phyloP scores from a whole-genome alignment of 2,888 invertebrate species.

The Hydrotaea diabolus region DNA sequence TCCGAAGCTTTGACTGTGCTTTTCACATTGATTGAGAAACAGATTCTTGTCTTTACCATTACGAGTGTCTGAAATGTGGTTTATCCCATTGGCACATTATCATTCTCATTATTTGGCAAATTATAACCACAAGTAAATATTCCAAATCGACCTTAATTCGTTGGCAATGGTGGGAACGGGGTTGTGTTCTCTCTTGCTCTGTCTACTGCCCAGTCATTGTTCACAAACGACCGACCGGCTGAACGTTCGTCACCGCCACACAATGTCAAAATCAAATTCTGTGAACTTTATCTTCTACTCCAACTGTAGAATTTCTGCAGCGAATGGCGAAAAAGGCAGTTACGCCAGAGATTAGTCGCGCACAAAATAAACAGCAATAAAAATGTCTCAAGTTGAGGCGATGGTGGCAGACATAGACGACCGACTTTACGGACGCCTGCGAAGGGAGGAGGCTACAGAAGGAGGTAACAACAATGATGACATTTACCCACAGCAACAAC shows the following conservation, averaged over 20 bases:
- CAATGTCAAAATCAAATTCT: constrained; percentile 27
- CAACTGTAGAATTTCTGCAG: constrained; percentile 22
- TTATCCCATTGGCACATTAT: background rate
- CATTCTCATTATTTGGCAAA: constrained; percentile 4
- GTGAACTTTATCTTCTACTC: constrained; percentile 29
- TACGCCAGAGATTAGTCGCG: constrained; percentile 55
- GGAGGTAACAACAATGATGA: constrained; percentile 7
- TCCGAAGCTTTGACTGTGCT: no score
- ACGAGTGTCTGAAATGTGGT: no score
- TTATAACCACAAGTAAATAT: background rate
- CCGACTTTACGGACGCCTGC: background rate
- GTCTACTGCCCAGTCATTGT: constrained; percentile 6
- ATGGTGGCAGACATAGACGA: constrained; percentile 39
- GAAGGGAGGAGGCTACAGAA: constrained; percentile 23
- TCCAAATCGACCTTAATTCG: constrained; percentile 1
- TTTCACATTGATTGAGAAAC: no score
- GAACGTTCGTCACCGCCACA: background rate
- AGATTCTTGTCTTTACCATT: no score
- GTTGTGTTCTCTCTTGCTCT: background rate
- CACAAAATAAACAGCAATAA: constrained; percentile 63
- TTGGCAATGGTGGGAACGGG: background rate
- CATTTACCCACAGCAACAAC: constrained; percentile 36
- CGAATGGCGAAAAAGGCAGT: constrained; percentile 39
- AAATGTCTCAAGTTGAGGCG: constrained; percentile 50
- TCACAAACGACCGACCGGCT: background rate